These are phyloP conservation scores for Beroe forskalii DNA, from an alignment of 37 sponge, comb jelly and placozoan genomes.

Conservation along the genomic window DNA sequence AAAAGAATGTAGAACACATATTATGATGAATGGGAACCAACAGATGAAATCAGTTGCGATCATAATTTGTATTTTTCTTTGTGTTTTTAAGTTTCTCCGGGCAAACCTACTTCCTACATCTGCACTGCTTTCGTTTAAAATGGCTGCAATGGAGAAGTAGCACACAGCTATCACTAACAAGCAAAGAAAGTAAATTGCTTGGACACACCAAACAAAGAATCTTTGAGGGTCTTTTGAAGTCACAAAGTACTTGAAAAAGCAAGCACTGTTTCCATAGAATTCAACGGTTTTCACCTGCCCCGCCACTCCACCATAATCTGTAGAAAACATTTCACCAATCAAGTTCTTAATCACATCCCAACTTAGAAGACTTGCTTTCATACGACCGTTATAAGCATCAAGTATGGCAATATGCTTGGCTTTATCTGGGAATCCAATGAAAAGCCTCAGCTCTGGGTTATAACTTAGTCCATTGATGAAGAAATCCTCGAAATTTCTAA, in stretches of 20 bases:
- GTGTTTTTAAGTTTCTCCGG: not conserved
- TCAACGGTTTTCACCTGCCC: not conserved
- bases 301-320: not conserved
- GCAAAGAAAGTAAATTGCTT: not conserved
- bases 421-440: not conserved
- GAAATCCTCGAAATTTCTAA: not conserved
- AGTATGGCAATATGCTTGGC: not conserved
- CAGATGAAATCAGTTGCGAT: not conserved
- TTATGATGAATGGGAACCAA: not conserved
- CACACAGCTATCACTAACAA: not conserved
- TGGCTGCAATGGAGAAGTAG: not conserved
- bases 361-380: not conserved
- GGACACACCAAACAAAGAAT: not conserved
- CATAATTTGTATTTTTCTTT: not conserved
- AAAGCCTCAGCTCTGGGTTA: not conserved
- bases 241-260: not conserved
- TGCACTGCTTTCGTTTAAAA: not conserved
- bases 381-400: not conserved
- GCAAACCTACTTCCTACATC: not conserved
- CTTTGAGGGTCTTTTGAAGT: not conserved
- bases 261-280: not conserved
- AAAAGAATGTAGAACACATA: not conserved
- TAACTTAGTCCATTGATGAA: conserved; percentile 4
- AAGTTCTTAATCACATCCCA: conserved; percentile 1
- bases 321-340: not conserved